Percentiles rank a stretch among this genome's conserved stretches.
phyloP scores from a whole-genome alignment of 2,113 vertebrate genomes.

The Catharus bicknelli region DNA sequence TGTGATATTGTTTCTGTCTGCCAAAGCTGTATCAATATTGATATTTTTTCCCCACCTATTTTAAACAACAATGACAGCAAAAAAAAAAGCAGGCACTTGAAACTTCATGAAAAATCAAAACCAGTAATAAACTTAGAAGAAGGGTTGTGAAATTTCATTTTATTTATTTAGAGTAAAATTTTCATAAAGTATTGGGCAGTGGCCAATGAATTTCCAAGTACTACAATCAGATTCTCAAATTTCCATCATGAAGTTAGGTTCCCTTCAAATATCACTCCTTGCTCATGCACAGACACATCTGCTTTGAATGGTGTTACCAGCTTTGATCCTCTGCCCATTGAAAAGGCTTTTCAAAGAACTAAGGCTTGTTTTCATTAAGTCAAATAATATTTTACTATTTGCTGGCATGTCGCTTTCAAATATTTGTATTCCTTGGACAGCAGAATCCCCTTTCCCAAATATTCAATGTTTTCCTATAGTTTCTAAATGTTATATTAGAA shows the following conservation, averaged over 20 bases:
- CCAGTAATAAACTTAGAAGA: background rate
- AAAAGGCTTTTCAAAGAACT: background rate
- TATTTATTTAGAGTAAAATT: background rate
- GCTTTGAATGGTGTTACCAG: background rate
- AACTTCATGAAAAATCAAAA: background rate
- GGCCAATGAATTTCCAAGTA: background rate
- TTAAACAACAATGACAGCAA: background rate
- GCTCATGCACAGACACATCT: background rate
- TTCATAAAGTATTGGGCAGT: background rate
- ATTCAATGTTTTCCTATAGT: background rate
- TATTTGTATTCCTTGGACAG: background rate
- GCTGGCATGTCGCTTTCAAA: background rate
- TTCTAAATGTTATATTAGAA: background rate
- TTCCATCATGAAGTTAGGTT: background rate
- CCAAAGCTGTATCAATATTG: background rate
- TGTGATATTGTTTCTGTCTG: background rate
- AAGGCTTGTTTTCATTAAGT: background rate
- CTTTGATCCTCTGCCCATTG: background rate
- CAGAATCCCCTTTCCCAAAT: background rate
- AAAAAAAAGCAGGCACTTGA: background rate
- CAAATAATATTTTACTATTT: background rate
- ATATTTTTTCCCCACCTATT: background rate
- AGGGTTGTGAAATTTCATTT: background rate
- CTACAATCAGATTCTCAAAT: background rate
- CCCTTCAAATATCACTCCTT: background rate